Base-by-base conservation (phyloP, 2,888 invertebrate genomes). In the Aspidapion aeneum region DNA sequence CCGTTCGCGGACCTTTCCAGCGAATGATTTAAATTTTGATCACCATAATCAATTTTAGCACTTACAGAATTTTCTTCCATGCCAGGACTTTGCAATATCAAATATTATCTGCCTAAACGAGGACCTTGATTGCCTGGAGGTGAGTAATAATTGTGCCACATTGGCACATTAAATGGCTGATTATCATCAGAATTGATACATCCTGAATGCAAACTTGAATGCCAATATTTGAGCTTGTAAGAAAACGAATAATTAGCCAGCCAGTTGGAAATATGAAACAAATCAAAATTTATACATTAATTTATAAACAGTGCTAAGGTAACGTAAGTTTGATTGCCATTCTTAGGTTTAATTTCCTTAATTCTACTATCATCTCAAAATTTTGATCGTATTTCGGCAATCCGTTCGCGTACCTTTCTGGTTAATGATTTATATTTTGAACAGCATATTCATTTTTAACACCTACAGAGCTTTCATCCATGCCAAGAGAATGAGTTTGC, bases 221-320 rank as follows among this genome's bases (percentile, higher is more conserved):
- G n/a, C n/a, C n/a, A n/a, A n/a, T n/a, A n/a, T n/a, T n/a, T n/a
- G n/a, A n/a, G n/a, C n/a, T n/a, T n/a, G n/a, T n/a, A n/a, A n/a
- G n/a, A n/a, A n/a, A n/a, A n/a, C n/a, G n/a, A n/a, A n/a, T n/a
- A n/a, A n/a, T n/a, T n/a, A n/a, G n/a, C n/a, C n/a, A n/a, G n/a
- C n/a, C n/a, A n/a, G n/a, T n/a, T n/a, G n/a, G n/a, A n/a, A n/a
- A n/a, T n/a, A n/a, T n/a, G n/a, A n/a, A n/a, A n/a, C n/a, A n/a
- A n/a, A n/a, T n/a, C n/a, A n/a, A n/a, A n/a, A n/a, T n/a, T n/a
- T n/a, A n/a, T n/a, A n/a, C n/a, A n/a, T n/a, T n/a, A n/a, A n/a
- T n/a, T n/a, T n/a, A n/a, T n/a, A n/a, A n/a, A n/a, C 35, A 89
- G 88, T 82, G 90, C 90, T 80, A 90, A 80, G 61, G 88, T 85